Base-by-base conservation (phyloP, 1,140 invertebrate species). In the Cydia amplana region DNA sequence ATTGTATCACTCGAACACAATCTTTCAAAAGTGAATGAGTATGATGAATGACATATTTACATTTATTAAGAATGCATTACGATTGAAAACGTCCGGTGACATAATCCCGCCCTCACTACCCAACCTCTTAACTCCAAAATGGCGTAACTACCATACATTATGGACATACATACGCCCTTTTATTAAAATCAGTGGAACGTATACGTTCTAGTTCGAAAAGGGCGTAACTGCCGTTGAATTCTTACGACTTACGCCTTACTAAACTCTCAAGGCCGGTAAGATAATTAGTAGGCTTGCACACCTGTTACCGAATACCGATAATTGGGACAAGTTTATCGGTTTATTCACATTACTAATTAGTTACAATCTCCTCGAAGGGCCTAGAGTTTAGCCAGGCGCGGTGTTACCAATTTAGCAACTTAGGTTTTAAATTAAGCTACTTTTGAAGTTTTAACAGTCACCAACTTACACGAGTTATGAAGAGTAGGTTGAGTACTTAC, bases 231-330 rank as follows among this genome's bases (percentile, higher is more conserved):
- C 20, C 5, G 6, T 60, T 9, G 9, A 60, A 23, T 60, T 60
- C n/a, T n/a, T 6, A 23, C 5, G 20, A 23, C 18, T 60, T 60
- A 60, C 1, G 55, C 10, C 55, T n/a, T 60, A 23, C 3, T 60
- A 23, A 60, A 3, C 4, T 60, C 16, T 60, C 55, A 60, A 60
- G 55, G 55, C 20, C 55, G 20, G 55, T 23, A n/a, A 60, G 55
- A 23, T 60, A 60, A 60, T 60, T 60, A 60, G 55, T 73, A 73
- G 20, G 9, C 72, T 73, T 73, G 72, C 72, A 73, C 72, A 60
- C 55, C 55, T 60, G 55, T 60, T 60, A 60, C 55, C 55, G 55
- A 60, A 60, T 23, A 60, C 18, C 55, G 55, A 60, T 60, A 60
- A 60, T 60, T 60, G 55, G 55, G 20, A 60, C 55, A 60, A 60